phyloP scores from a whole-genome alignment of 2,113 vertebrate genomes.

The Callipepla squamata region DNA sequence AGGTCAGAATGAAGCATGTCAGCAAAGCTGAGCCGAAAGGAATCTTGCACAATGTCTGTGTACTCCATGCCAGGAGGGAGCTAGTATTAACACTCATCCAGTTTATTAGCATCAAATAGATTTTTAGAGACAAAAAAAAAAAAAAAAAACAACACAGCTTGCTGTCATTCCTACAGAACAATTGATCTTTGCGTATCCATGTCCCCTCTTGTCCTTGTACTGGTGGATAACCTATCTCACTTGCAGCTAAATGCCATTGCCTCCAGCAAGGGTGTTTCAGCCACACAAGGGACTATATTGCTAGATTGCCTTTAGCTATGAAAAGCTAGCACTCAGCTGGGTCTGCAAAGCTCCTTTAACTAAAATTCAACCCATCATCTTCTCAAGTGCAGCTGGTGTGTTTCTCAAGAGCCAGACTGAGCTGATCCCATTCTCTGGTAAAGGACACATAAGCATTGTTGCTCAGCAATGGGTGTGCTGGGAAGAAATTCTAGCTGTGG shows the following conservation, averaged over 20 bases:
- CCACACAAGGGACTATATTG: neutral
- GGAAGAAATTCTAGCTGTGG: conserved; percentile 36
- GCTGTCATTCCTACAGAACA: neutral
- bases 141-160: neutral
- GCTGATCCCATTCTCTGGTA: conserved; percentile 53
- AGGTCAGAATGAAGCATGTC: conserved; percentile 48
- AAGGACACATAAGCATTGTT: conserved; percentile 52
- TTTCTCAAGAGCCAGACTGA: conserved; percentile 58
- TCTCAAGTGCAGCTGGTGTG: conserved; percentile 50
- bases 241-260: conserved; percentile 15
- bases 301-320: conserved; percentile 33
- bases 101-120: conserved; percentile 45
- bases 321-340: conserved; percentile 12
- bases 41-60: conserved; percentile 55
- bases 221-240: conserved; percentile 18
- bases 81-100: conserved; percentile 24
- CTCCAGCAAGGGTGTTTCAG: conserved; percentile 44
- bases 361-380: neutral
- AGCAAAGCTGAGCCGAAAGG: conserved; percentile 48
- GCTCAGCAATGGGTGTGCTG: conserved; percentile 58
- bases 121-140: neutral
- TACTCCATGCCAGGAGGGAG: conserved; percentile 33
- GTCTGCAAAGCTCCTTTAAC: conserved; percentile 20
- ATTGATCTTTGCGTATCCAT: neutral
- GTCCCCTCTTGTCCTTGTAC: neutral